Percentiles rank a stretch among this genome's conserved stretches.
These are phyloP conservation scores for Coleophora flavipennella DNA, from an alignment of 2,888 invertebrate species.

Conservation along the genomic window DNA sequence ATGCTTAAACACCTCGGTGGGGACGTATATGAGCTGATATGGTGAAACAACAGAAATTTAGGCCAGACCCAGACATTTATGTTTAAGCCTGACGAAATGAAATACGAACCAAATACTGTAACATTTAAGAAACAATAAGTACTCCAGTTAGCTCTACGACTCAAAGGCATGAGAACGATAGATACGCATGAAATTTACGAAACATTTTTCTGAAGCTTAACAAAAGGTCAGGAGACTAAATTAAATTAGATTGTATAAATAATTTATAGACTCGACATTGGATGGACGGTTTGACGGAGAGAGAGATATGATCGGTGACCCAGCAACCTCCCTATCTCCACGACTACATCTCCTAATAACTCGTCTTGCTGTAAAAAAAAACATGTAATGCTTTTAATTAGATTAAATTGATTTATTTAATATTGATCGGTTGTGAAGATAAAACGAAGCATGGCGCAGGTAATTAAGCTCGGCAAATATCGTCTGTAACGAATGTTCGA, in stretches of 20 bases:
- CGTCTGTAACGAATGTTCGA: slow-evolving; percentile 37
- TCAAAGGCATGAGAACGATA: too few species aligned
- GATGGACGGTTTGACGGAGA: slow-evolving; percentile 64
- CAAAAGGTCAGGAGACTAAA: slow-evolving; percentile 65
- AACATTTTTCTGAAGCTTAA: slow-evolving; percentile 39
- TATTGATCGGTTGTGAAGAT: slow-evolving; percentile 53
- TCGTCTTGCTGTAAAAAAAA: slow-evolving; percentile 69
- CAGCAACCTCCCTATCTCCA: slow-evolving; percentile 57
- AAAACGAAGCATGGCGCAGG: slow-evolving; percentile 43
- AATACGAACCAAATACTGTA: slow-evolving; percentile 1
- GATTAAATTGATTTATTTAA: slow-evolving; percentile 70
- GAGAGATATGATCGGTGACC: slow-evolving; percentile 66
- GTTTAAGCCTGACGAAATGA: not conserved
- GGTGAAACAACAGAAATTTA: too few species aligned
- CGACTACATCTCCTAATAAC: slow-evolving; percentile 64
- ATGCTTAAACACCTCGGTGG: too few species aligned
- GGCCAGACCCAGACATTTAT: too few species aligned
- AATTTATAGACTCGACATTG: slow-evolving; percentile 61
- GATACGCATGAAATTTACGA: slow-evolving; percentile 42
- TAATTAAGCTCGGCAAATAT: slow-evolving; percentile 66
- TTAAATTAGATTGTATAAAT: slow-evolving; percentile 69
- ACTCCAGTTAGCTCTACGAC: too few species aligned
- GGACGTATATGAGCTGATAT: too few species aligned
- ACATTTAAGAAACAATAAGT: not conserved
- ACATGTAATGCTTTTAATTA: slow-evolving; percentile 72